Base-by-base conservation (phyloP, 64 coral and sea anemone species). In the Acropora yongei region DNA sequence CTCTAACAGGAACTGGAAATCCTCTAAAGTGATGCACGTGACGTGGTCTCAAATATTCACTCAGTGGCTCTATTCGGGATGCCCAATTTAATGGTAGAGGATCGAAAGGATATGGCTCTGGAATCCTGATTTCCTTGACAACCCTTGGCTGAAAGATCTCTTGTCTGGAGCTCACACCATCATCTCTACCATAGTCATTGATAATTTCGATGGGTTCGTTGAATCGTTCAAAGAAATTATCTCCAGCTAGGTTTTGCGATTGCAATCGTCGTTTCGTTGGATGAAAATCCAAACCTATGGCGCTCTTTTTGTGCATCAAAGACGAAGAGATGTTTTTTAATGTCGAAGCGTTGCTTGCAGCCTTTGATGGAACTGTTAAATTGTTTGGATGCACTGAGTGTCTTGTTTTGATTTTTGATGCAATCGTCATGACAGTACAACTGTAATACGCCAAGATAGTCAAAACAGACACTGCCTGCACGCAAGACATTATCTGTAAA, bases 101-200 rank as follows among this genome's bases (percentile, higher is more conserved):
- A 3, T 81, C 72, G 49, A 84, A 92, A 18, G 90, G 80, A 48
- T 72, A 84, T 41, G 90, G 90, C 39, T 13, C 49, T 49, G 63
- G 71, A 55, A 10, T 19, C 40, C 45, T 50, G 47, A 49, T 61
- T 2, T 49, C 6, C 13, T 85, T 58, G n/a, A 10, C 67, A 1
- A 5, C 17, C 48, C 51, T 88, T 48, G 90, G 90, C 11, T 51
- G 47, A 57, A 78, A 47, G 18, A 92, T 92, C 3, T 47, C n/a
- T 20, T 86, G 80, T 72, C 90, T 81, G 20, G 44, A 49, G 18
- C 0, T 48, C 9, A 5, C 12, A 4, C 6, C 44, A 12, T 19
- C 80, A 11, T 65, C 80, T 4, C 12, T 41, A 1, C 78, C 43
- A 7, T 89, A 49, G 0, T 5, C 63, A 75, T 75, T 53, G 46